These are phyloP conservation scores for Trachelipus rathkii DNA, from an alignment of 1,140 invertebrate genomes.

Conservation along the genomic window DNA sequence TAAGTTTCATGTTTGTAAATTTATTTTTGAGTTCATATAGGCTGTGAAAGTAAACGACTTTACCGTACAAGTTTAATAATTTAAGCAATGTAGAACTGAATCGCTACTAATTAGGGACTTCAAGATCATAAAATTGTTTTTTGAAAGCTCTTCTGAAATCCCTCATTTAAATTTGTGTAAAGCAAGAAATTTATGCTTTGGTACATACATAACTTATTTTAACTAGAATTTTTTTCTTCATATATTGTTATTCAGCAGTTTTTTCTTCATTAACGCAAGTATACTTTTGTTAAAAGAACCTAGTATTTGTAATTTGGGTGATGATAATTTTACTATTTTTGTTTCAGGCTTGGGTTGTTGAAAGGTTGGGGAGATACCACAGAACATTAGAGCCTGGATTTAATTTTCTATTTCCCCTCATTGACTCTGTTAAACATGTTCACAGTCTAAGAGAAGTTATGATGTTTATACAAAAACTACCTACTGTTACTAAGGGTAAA, in stretches of 20 bases:
- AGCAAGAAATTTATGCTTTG: too few relatives aligned
- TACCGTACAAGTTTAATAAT: too few relatives aligned
- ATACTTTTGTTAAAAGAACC: neutral
- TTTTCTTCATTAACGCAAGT: neutral
- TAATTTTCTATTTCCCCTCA: conserved; percentile 84
- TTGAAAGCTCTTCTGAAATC: too few relatives aligned
- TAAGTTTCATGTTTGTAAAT: too few relatives aligned
- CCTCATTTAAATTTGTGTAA: too few relatives aligned
- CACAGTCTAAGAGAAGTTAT: conserved; percentile 98
- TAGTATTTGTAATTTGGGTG: neutral
- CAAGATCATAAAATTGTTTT: too few relatives aligned
- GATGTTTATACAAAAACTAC: conserved; percentile 97
- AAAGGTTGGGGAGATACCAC: conserved; percentile 95
- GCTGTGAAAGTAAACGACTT: too few relatives aligned
- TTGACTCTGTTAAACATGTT: conserved; percentile 96
- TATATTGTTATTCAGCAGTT: neutral
- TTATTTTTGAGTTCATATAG: too few relatives aligned
- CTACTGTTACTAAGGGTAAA: conserved; percentile 88
- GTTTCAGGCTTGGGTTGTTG: conserved; percentile 89
- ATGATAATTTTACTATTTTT: conserved; percentile 32
- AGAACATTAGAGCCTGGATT: conserved; percentile 88
- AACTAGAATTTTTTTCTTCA: neutral
- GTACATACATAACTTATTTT: too few relatives aligned
- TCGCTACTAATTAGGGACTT: too few relatives aligned
- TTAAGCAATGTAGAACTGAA: too few relatives aligned